These are phyloP conservation scores for Pteruthius melanotis DNA, from an alignment of 2,113 vertebrate species.

Conservation along the genomic window DNA sequence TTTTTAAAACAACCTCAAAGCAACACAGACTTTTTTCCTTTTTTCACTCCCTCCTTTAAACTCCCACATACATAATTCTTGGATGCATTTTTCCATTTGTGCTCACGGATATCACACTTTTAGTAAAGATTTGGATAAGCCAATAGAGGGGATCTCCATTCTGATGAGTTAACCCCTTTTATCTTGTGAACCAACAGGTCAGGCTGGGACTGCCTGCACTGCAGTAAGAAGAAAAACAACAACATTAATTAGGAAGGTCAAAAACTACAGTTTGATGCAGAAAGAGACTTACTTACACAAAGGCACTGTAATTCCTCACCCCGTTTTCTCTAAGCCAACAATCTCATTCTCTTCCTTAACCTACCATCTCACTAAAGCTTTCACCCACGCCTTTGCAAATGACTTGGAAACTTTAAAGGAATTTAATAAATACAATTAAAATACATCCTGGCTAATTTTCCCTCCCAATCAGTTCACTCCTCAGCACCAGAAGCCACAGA, in stretches of 20 bases:
- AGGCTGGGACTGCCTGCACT: neutral
- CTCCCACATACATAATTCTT: neutral
- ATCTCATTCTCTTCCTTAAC: neutral
- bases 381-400: neutral
- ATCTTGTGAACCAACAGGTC: neutral
- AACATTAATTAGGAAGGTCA: slow-evolving; percentile 30
- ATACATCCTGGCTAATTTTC: neutral
- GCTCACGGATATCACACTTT: neutral
- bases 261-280: neutral
- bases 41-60: neutral
- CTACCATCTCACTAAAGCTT: neutral
- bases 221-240: slow-evolving; percentile 25
- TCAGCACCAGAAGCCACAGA: neutral
- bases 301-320: neutral
- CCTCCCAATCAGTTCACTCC: neutral
- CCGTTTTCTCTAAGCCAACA: neutral
- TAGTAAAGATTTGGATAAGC: slow-evolving; percentile 9
- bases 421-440: slow-evolving; percentile 4
- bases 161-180: neutral
- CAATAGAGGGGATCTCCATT: slow-evolving; percentile 2
- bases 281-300: neutral
- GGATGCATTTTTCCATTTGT: neutral
- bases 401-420: neutral
- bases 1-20: slow-evolving; percentile 30
- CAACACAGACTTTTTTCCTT: neutral